Base-by-base conservation (phyloP, 2,888 invertebrate genomes). In the Apeira syringaria region DNA sequence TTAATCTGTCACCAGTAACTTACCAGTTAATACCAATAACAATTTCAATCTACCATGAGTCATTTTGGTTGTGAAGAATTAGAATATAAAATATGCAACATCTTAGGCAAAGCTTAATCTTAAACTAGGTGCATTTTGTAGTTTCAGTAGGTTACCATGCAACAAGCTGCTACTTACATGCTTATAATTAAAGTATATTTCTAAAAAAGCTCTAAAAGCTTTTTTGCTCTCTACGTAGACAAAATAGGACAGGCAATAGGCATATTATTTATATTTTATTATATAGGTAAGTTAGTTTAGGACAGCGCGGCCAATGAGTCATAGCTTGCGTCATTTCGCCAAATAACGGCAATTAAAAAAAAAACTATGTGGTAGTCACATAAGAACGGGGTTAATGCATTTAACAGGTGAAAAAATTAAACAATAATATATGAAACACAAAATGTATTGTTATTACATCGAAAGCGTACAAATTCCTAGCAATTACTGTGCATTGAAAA, bases 371-470 rank as follows among this genome's bases (percentile, higher is more conserved):
- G 55, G 47, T 45, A 45, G 33, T 56, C 22, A 52, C 44, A 56
- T 60, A 51, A 47, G 45, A 62, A 60, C 50, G 46, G 53, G 52
- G 54, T 61, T 61, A 70, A 64, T 59, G 61, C 57, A 62, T 58
- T 52, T 45, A 59, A 68, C 58, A 65, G 74, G 71, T 68, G 65
- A 63, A 59, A 73, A 79, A 81, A 81, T 82, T 77, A 77, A 85
- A 87, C 75, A 79, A 78, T 75, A 74, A 71, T 81, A 83, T 70
- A 80, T 80, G 78, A 60, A 76, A 66, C 59, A 80, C 61, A 66
- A 67, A 68, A 84, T 85, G 83, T 87, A 86, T 80, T 85, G 86
- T 87, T 85, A 86, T 60, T 61, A 80, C 69, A 80, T 77, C 56
- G 74, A 75, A 86, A 86, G 86, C 85, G 71, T 78, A 83, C 76